Percentiles rank a stretch among this genome's conserved stretches.
Conservation (phyloP, 2,113 vertebrate species). For the Cyanistes caeruleus region DNA sequence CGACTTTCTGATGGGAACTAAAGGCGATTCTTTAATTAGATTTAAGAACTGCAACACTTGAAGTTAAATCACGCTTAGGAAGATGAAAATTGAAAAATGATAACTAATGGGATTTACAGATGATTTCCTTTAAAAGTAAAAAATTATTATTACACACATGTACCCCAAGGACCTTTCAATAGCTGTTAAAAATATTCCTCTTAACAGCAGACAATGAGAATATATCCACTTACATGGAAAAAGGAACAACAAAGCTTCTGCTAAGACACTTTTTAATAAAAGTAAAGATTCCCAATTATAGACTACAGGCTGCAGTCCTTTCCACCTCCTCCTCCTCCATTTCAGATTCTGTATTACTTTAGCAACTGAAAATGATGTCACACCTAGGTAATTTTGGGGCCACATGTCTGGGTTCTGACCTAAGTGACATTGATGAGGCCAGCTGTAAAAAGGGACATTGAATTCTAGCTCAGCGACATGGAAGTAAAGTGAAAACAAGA, state of each 20-base stretch:
- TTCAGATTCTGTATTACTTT: not conserved
- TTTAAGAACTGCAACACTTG: conserved; percentile 39
- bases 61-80: conserved; percentile 58
- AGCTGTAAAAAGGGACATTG: not conserved
- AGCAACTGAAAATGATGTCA: not conserved
- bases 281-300: conserved; percentile 10
- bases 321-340: not conserved
- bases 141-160: conserved; percentile 6
- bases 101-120: conserved; percentile 48
- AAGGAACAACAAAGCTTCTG: conserved; percentile 30
- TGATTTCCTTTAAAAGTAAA: conserved; percentile 46
- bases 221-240: conserved; percentile 34
- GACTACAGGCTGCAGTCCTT: not conserved
- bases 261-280: conserved; percentile 15
- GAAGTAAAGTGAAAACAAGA: not conserved
- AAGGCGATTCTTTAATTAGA: conserved; percentile 45
- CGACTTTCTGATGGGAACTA: conserved; percentile 6
- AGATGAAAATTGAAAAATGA: conserved; percentile 34
- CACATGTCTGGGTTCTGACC: not conserved
- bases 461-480: fast-evolving
- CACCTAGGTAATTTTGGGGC: not conserved
- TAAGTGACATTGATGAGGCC: not conserved
- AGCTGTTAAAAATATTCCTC: conserved; percentile 49
- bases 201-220: conserved; percentile 45
- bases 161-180: conserved; percentile 37